A percentile compares a stretch with the other conserved stretches of the same genome.
phyloP scores from a whole-genome alignment of 2,113 vertebrate genomes.

The Struthidea cinerea region DNA sequence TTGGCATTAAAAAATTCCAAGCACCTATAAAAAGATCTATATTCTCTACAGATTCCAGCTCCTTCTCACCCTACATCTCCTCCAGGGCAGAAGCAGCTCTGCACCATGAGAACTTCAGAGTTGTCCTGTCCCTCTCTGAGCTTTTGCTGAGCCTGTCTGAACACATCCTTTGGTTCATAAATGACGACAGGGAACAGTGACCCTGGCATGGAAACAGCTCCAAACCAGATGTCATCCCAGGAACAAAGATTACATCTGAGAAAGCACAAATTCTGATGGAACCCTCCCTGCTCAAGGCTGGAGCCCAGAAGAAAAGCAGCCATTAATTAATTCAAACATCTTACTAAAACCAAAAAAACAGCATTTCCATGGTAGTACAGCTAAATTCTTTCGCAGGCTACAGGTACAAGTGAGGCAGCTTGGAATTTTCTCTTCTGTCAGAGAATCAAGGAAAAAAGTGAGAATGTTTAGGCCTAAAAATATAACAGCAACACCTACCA shows the following conservation, averaged over 20 bases:
- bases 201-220: background rate
- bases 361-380: background rate
- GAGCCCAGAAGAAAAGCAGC: background rate
- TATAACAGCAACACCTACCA: rapidly evolving
- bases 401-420: background rate
- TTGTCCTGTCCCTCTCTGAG: background rate
- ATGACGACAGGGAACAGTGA: background rate
- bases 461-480: background rate
- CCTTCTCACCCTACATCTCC: background rate
- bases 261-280: background rate
- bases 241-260: background rate
- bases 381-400: background rate
- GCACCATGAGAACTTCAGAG: background rate
- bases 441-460: background rate
- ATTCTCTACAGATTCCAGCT: background rate
- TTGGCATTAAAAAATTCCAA: background rate
- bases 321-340: background rate
- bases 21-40: background rate
- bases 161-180: background rate
- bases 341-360: background rate
- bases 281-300: background rate
- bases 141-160: background rate
- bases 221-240: background rate
- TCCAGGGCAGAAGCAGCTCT: background rate
- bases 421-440: background rate